Conservation (phyloP, 2,797 vertebrate species). For the Onychomys leucogaster region DNA sequence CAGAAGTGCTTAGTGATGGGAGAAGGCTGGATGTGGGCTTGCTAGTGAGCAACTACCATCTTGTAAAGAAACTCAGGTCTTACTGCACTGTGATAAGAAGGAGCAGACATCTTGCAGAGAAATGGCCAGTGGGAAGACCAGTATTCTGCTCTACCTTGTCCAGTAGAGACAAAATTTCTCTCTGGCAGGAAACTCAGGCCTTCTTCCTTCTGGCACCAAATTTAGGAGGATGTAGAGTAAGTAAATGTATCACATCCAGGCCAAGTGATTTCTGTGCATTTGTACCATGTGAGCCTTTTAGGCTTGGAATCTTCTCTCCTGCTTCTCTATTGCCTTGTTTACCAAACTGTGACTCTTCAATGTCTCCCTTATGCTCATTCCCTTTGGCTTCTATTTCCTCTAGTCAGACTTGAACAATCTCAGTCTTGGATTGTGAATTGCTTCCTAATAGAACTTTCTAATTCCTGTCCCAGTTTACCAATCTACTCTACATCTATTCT, state of each 20-base stretch:
- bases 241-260: not conserved
- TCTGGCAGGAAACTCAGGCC: not conserved
- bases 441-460: constrained; percentile 54
- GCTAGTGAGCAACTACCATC: not conserved
- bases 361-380: not conserved
- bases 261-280: not conserved
- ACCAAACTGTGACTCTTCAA: constrained; percentile 24
- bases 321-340: not conserved
- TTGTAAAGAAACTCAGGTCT: constrained; percentile 21
- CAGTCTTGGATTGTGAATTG: constrained; percentile 32
- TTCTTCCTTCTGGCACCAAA: constrained; percentile 32
- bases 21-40: not conserved
- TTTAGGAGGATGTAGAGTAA: not conserved
- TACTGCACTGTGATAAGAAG: not conserved
- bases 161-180: not conserved
- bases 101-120: not conserved
- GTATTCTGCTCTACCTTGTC: not conserved
- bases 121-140: not conserved
- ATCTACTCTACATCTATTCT: not conserved
- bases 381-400: constrained; percentile 6
- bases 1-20: not conserved
- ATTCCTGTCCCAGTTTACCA: constrained; percentile 32
- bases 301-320: constrained; percentile 3
- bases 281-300: not conserved
- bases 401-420: constrained; percentile 37